Evolutionary conservation across 2,888 invertebrate genomes (phyloP).

Genomic region (Icerya purchasi): DNA sequence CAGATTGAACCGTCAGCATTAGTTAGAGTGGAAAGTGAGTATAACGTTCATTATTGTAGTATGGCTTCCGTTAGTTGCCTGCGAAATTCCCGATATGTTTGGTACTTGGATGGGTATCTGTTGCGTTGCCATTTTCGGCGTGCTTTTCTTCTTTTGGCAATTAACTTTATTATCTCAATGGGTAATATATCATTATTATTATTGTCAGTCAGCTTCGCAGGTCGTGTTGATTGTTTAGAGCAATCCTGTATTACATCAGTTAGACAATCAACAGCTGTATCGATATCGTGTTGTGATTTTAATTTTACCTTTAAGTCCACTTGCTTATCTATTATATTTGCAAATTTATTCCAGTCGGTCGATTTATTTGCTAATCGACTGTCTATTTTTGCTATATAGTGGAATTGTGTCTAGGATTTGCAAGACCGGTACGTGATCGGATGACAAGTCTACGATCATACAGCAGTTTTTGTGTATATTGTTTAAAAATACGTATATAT

Average conservation of each 20-base stretch:
- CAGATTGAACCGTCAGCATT: neutral
- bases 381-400: neutral
- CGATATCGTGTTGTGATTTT: neutral
- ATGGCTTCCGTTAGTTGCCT: neutral
- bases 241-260: neutral
- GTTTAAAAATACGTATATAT: neutral
- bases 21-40: neutral
- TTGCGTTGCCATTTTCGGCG: neutral
- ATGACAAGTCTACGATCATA: neutral
- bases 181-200: neutral
- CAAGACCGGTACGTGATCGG: neutral
- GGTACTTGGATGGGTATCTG: neutral
- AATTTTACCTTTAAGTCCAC: neutral
- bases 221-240: neutral
- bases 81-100: neutral
- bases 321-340: neutral
- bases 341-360: neutral
- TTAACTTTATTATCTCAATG: neutral
- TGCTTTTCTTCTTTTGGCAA: neutral
- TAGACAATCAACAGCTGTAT: neutral
- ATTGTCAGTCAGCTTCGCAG: neutral
- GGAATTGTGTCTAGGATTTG: neutral
- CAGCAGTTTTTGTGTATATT: neutral
- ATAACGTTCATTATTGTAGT: neutral
- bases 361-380: neutral